Percentiles rank a stretch among this genome's conserved stretches.
Evolutionary conservation across 2,888 invertebrate genomes (phyloP).

Genomic region (Hypselothyrea guttata): DNA sequence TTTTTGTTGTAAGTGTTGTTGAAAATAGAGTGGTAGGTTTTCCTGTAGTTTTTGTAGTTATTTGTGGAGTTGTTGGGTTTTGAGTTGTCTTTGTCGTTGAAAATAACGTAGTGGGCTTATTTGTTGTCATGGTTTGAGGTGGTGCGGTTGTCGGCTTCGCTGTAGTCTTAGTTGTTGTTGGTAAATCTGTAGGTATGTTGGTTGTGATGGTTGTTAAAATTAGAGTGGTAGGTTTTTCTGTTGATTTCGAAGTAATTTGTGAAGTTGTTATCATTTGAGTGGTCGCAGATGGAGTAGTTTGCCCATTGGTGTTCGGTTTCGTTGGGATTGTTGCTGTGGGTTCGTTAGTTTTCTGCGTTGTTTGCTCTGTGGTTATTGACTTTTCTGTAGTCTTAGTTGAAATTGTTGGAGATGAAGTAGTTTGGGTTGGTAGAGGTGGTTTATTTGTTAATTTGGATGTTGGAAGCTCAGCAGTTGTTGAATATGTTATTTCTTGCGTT

Average conservation of each 20-base stretch:
- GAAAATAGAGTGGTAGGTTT: not conserved
- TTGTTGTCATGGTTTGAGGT: no score
- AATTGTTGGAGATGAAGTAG: no score
- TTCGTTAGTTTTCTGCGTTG: constrained; percentile 2
- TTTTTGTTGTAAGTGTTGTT: not conserved
- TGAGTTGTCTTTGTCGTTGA: not conserved
- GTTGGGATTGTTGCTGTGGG: not conserved
- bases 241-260: not conserved
- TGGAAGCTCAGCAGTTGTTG: not conserved
- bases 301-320: not conserved
- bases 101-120: no score
- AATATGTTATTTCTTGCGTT: no score
- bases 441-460: no score
- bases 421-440: not conserved
- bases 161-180: constrained; percentile 1
- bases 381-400: not conserved
- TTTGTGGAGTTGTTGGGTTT: not conserved
- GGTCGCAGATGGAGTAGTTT: not conserved
- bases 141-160: not conserved
- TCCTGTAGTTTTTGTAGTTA: not conserved
- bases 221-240: not conserved
- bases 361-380: not conserved
- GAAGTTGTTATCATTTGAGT: not conserved
- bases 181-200: not conserved
- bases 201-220: not conserved